phyloP scores from a whole-genome alignment of 2,113 vertebrate genomes.

The Sinocyclocheilus maitianheensis region DNA sequence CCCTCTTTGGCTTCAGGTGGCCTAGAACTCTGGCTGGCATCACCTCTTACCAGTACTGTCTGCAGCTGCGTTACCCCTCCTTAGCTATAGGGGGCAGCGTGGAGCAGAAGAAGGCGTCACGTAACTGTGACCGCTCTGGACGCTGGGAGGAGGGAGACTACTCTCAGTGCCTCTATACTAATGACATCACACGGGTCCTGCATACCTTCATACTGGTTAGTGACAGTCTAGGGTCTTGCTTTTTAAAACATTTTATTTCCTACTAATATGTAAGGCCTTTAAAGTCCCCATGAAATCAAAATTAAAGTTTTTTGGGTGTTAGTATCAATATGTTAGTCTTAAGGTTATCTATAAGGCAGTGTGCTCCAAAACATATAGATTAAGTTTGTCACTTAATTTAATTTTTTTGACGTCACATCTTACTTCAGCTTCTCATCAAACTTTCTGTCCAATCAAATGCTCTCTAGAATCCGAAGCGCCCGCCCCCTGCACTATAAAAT shows the following conservation, averaged over 20 bases:
- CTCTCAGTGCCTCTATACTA: constrained; percentile 91
- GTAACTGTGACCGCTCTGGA: constrained; percentile 86
- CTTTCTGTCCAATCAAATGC: too few relatives aligned
- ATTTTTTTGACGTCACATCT: too few relatives aligned
- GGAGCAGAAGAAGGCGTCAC: constrained; percentile 83
- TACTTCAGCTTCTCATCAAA: too few relatives aligned
- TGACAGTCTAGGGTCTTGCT: constrained; percentile 9
- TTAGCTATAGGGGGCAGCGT: constrained; percentile 72
- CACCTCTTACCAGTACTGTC: constrained; percentile 91
- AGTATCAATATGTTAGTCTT: too few relatives aligned
- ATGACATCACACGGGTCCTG: constrained; percentile 92
- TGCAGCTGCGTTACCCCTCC: constrained; percentile 88
- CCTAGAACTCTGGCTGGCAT: constrained; percentile 94
- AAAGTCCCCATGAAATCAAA: neutral
- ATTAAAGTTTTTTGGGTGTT: too few relatives aligned
- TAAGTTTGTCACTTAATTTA: too few relatives aligned
- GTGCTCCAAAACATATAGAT: too few relatives aligned
- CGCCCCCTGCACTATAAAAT: too few relatives aligned
- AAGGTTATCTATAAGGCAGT: too few relatives aligned
- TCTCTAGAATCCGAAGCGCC: too few relatives aligned
- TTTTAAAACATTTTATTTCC: neutral
- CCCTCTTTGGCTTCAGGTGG: constrained; percentile 77
- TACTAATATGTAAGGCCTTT: neutral
- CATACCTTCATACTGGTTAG: constrained; percentile 95
- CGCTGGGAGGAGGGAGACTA: constrained; percentile 93